phyloP scores from a whole-genome alignment of 2,888 invertebrate species.

The Celastrina argiolus region DNA sequence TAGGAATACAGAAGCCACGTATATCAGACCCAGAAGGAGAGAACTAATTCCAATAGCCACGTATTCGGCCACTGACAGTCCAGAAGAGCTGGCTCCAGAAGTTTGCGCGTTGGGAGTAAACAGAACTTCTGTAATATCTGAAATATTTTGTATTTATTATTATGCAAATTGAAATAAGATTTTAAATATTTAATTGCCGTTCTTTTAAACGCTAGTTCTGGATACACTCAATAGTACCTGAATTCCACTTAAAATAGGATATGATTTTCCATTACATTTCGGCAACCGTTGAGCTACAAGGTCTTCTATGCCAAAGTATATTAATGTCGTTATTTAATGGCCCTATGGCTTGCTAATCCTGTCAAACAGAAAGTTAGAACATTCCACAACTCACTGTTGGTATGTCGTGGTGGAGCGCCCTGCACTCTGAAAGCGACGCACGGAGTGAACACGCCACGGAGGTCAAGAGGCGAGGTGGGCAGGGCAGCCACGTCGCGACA shows the following conservation, averaged over 20 bases:
- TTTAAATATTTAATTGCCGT: no score
- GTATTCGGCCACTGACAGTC: conserved; percentile 86
- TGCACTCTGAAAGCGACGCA: conserved; percentile 92
- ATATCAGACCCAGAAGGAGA: conserved; percentile 89
- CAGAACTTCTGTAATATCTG: conserved; percentile 88
- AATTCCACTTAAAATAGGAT: no score
- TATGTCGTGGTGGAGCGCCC: conserved; percentile 84
- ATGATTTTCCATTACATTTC: no score
- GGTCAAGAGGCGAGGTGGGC: conserved; percentile 66
- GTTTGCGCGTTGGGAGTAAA: conserved; percentile 83
- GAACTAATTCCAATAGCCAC: conserved; percentile 90
- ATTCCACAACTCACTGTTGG: conserved; percentile 72
- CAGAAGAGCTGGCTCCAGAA: conserved; percentile 73
- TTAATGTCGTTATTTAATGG: no score
- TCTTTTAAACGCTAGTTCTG: no score
- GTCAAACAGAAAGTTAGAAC: no score
- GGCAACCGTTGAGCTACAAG: no score
- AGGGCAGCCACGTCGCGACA: conserved; percentile 84
- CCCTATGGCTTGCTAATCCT: no score
- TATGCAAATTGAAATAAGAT: no score
- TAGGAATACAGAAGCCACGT: conserved; percentile 90
- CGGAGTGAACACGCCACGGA: conserved; percentile 85
- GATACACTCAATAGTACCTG: no score
- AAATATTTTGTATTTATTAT: conserved; percentile 31
- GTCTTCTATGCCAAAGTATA: no score